Base-by-base conservation (phyloP, 2,113 vertebrate genomes). In the Sapayoa aenigma region DNA sequence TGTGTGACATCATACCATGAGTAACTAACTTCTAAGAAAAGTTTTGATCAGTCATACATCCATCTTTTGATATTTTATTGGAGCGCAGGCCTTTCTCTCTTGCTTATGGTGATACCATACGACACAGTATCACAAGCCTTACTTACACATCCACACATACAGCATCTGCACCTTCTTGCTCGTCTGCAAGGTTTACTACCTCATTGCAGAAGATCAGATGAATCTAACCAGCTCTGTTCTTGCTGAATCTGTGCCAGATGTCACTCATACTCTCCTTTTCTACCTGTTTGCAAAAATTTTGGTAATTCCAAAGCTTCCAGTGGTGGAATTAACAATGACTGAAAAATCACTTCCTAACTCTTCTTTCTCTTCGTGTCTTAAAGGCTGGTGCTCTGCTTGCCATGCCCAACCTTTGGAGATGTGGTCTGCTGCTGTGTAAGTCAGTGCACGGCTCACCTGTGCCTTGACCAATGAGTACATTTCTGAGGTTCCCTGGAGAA, bases 211-310 rank as follows among this genome's bases (percentile, higher is more conserved):
- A 58, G 55, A 46, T 53, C 22, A 86, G n/a, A 46, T 89, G 60
- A 84, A 44, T n/a, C 80, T 91, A 65, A 42, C 30, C 20, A 74
- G 46, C 52, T 59, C 65, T 72, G 39, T 35, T 82, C 77, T 63
- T 91, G 66, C 65, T 82, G 87, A 78, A 46, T 82, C 42, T 82
- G 56, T 2, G 1, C 69, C 65, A 56, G 11, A 46, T 89, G 9
- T 91, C 84, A 75, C 69, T 93, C 68, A 91, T 35, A 78, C 23
- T 56, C 80, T 89, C 46, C 30, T 91, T 71, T 84, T 55, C 52
- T 79, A 39, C 8, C 10, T 6, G 17, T 47, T 93, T 81, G 35
- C 23, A 63, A 90, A 90, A 41, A 22, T 17, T 58, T 30, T 63
- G 6, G 4, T 60, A 1, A 1, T 93, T 85, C 28, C 33, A 24